Percentiles rank a stretch among this genome's conserved stretches.
Conservation (phyloP, 2,888 invertebrate species). For the Tachina lurida region DNA sequence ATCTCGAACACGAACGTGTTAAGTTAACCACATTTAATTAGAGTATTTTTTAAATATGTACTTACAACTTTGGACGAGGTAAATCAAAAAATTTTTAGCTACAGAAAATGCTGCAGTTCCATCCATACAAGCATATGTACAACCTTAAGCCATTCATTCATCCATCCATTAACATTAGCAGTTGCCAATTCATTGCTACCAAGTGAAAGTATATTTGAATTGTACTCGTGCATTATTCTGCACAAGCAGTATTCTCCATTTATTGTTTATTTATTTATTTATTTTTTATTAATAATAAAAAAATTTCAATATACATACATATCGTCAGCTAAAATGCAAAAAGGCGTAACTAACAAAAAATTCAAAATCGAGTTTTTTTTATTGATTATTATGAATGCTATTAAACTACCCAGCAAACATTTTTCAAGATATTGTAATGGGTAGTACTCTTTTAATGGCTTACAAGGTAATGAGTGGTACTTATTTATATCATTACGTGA, state of each 20-base stretch:
- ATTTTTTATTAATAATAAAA: conserved; percentile 20
- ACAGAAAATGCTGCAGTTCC: conserved; percentile 24
- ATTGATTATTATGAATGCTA: no score
- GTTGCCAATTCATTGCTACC: conserved; percentile 43
- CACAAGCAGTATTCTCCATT: neutral
- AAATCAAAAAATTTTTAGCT: conserved; percentile 20
- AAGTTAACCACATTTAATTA: conserved; percentile 62
- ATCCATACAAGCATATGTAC: conserved; percentile 7
- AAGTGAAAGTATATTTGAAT: conserved; percentile 49
- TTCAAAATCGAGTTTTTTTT: no score
- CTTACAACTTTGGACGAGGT: conserved; percentile 27
- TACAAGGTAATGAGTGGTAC: no score
- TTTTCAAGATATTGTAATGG: no score
- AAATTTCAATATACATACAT: neutral
- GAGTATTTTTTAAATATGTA: conserved; percentile 38
- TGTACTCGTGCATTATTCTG: conserved; percentile 26
- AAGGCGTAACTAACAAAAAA: no score
- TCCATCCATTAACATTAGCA: conserved; percentile 22
- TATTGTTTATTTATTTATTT: conserved; percentile 22
- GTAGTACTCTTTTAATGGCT: no score
- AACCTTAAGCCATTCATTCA: conserved; percentile 47
- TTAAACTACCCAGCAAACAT: no score
- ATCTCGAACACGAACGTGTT: conserved; percentile 67
- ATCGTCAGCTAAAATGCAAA: no score
- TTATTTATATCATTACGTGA: no score